phyloP scores from a whole-genome alignment of 2,797 vertebrate genomes.

The Malacoraja senta region DNA sequence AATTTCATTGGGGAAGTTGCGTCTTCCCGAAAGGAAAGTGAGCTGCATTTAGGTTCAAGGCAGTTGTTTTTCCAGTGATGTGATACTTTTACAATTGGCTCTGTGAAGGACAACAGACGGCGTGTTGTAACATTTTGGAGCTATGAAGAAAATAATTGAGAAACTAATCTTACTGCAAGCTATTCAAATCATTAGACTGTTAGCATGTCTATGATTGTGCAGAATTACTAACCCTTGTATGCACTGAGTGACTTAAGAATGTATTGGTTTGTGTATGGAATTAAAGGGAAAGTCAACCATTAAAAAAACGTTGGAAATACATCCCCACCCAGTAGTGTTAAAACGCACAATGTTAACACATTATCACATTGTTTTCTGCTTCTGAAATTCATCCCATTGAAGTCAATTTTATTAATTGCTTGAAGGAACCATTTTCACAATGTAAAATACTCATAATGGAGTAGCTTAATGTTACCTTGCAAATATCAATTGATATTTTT shows the following conservation, averaged over 20 bases:
- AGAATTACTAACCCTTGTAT: slow-evolving; percentile 47
- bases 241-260: slow-evolving; percentile 35
- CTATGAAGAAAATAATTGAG: neutral
- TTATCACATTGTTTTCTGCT: too few species aligned
- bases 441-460: too few species aligned
- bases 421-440: neutral
- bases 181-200: slow-evolving; percentile 59
- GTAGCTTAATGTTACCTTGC: neutral
- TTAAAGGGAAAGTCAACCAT: slow-evolving; percentile 35
- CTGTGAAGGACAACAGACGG: neutral
- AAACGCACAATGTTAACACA: too few species aligned
- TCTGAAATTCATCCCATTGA: too few species aligned
- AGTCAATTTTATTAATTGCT: neutral
- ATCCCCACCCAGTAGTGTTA: too few species aligned
- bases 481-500: neutral
- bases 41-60: neutral
- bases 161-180: slow-evolving; percentile 19
- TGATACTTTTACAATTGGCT: neutral
- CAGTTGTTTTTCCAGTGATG: slow-evolving; percentile 18
- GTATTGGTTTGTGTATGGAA: slow-evolving; percentile 12
- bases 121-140: neutral
- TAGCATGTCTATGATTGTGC: slow-evolving; percentile 61
- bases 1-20: neutral
- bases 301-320: neutral
- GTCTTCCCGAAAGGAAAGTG: neutral